Base-by-base conservation (phyloP, 2,113 vertebrate genomes). In the Nothobranchius kuhntae region DNA sequence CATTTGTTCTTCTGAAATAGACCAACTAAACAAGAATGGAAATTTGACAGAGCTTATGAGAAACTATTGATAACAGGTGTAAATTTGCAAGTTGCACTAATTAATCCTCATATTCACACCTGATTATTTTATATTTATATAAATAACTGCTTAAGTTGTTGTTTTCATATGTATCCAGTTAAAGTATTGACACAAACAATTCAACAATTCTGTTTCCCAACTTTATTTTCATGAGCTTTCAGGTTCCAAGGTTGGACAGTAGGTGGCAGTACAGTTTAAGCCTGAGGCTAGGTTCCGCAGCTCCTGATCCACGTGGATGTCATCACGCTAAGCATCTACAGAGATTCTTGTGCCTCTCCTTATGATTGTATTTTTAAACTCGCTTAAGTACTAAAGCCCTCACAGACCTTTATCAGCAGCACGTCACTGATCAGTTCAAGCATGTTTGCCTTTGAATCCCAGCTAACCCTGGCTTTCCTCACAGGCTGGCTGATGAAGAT, bases 401-500 rank as follows among this genome's bases (percentile, higher is more conserved):
- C 9, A 9, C 9, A 40, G 7, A 40, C 1, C 9, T 40, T 40
- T 26, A 1, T 24, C 4, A 12, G 30, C 30, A 30, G 30, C 30
- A 30, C 4, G 30, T 30, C 30, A 21, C 21, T 21, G 21, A 21
- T 21, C 21, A 21, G 21, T 6, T 26, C 12, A 6, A 13, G 1
- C 9, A 48, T 26, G 21, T 45, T 53, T 15, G 6, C 17, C 7
- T 13, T 40, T 64, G 12, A 60, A 9, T 51, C 54, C 58, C 4
- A 8, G 4, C 15, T 50, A 30, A 56, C 40, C 62, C 57, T 5
- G 44, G 8, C 21, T 69, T 53, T 68, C 47, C 61, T 76, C 86
- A 1, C 78, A 99, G 97, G 98, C 58, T 99, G 98, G 98, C 93
- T 99, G 86, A 96, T 99, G 87, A 99, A 98, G 94, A 95, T 99